Evolutionary conservation across 2,888 invertebrate species (phyloP).

Genomic region (Melanophora roralis): DNA sequence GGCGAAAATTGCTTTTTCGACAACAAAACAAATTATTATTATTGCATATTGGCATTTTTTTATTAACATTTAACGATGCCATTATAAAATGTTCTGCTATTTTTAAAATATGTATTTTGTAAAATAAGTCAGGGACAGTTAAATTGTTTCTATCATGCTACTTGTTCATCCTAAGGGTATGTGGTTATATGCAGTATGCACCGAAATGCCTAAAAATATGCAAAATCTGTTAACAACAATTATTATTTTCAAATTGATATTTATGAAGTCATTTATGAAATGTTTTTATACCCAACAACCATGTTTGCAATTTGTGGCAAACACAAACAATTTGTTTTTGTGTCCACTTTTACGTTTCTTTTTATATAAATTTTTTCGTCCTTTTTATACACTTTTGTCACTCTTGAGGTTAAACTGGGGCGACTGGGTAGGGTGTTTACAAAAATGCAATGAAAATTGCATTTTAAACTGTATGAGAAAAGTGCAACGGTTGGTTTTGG

Average conservation of each 20-base stretch:
- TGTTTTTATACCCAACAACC: slow-evolving; percentile 71
- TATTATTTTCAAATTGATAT: slow-evolving; percentile 73
- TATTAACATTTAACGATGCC: slow-evolving; percentile 56
- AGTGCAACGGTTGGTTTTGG: slow-evolving; percentile 53
- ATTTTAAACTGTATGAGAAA: slow-evolving; percentile 56
- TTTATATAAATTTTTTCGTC: slow-evolving; percentile 15
- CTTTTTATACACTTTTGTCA: neutral
- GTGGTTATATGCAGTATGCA: neutral
- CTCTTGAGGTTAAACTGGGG: neutral
- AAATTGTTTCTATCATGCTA: neutral
- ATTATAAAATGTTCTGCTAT: slow-evolving; percentile 39
- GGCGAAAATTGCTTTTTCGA: slow-evolving; percentile 41
- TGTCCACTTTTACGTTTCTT: slow-evolving; percentile 41
- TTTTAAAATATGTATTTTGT: slow-evolving; percentile 1
- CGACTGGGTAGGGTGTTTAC: neutral
- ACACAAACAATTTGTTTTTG: slow-evolving; percentile 58
- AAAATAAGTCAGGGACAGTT: too few relatives aligned
- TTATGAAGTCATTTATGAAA: slow-evolving; percentile 75
- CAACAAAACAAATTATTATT: slow-evolving; percentile 47
- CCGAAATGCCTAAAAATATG: slow-evolving; percentile 57
- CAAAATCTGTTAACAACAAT: slow-evolving; percentile 66
- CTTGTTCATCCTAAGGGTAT: neutral
- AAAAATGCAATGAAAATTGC: slow-evolving; percentile 69
- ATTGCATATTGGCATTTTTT: slow-evolving; percentile 36
- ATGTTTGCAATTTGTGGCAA: slow-evolving; percentile 67